Evolutionary conservation across 2,888 invertebrate species (phyloP), one percentile per base, ranked within the genome.

Genomic region (Sinohyriopsis cumingii): DNA sequence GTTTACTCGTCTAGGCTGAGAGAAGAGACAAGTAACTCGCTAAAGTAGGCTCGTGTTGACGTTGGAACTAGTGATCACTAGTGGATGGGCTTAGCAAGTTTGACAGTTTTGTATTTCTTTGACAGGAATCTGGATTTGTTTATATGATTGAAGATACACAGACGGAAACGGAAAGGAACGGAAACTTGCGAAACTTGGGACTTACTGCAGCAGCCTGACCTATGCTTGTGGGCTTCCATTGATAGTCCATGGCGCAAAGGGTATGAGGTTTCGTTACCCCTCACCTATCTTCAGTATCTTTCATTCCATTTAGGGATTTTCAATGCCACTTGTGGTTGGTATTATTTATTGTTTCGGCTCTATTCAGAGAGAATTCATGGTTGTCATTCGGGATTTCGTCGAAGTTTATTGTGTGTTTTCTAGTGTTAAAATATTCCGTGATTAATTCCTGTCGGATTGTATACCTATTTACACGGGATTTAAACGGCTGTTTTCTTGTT

Each of bases 91-190:
- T 82, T 83, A 84, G 81, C 75, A 80, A 77, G 81, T 82, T 85
- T 87, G 87, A 86, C 87, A 87, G 84, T 86, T 84, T 83, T 81
- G 77, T 78, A 79, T 82, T 80, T 84, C 83, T 84, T 80, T 85
- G 86, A 87, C 84, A 85, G 85, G 83, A 70, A 74, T 77, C 68
- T 71, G 76, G 83, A 84, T 84, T 83, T 85, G 86, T 85, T 84
- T 86, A 83, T 84, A 83, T 84, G 79, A 77, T 72, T 72, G 77
- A 75, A 77, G 75, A 73, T 68, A 66, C 65, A 53, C 57, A 54
- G 64, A 56, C 67, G 73, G 65, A 63, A 77, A 72, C 76, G 70
- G 78, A 77, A 72, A 69, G 68, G 59, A 56, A 73, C 69, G 62
- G 69, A 62, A 76, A 68, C 67, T 69, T 64, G 67, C 75, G 76